These are phyloP conservation scores for Athrips mouffetella DNA, from an alignment of 2,888 invertebrate species.

Conservation along the genomic window DNA sequence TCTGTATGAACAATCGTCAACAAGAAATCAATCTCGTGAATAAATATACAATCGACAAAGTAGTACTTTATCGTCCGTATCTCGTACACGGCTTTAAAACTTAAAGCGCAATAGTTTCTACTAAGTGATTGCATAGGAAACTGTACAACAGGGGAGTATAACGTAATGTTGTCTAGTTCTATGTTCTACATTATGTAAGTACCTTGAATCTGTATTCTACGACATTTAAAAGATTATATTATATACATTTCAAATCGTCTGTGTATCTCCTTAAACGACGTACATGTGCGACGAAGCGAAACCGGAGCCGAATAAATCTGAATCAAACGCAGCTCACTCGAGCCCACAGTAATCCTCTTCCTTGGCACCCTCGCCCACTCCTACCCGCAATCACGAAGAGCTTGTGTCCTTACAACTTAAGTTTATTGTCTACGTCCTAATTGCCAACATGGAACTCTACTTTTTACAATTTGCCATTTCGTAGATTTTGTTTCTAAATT, in stretches of 20 bases:
- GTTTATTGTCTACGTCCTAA: background rate
- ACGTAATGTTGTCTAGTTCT: too few species aligned
- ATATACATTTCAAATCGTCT: too few species aligned
- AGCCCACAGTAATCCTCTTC: conserved; percentile 46
- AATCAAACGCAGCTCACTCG: conserved; percentile 46
- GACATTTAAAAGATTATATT: background rate
- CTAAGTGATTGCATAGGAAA: too few species aligned
- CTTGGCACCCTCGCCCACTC: conserved; percentile 26
- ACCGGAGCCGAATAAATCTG: conserved; percentile 59
- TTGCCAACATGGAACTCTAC: background rate
- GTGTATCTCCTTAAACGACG: background rate
- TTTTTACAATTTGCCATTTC: background rate
- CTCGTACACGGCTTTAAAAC: too few species aligned
- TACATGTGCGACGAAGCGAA: conserved; percentile 35
- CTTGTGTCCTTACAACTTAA: conserved; percentile 4
- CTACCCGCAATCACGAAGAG: conserved; percentile 14
- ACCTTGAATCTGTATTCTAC: background rate
- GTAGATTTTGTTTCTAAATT: too few species aligned
- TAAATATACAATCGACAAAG: too few species aligned
- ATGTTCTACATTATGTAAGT: background rate
- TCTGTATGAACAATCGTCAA: too few species aligned
- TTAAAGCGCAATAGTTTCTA: too few species aligned
- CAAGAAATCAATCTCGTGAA: too few species aligned
- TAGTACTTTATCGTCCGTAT: too few species aligned
- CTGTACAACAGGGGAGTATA: too few species aligned